Percentiles rank a stretch among this genome's conserved stretches.
Conservation (phyloP, 2,888 invertebrate species). For the Megaustenia siamemsis region DNA sequence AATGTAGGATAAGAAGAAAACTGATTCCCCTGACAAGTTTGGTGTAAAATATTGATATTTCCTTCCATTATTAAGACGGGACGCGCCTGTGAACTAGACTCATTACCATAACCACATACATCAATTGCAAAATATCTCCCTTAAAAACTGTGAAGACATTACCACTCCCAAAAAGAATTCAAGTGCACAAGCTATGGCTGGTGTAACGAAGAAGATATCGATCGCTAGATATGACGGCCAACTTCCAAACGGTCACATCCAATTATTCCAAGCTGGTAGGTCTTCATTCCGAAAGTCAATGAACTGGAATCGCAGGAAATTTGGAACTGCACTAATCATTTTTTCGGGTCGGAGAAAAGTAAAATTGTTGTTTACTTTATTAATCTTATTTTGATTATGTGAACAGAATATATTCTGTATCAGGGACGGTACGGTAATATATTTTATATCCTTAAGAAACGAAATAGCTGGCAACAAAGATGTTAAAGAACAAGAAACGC, state of each 20-base stretch:
- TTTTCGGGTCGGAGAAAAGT: too few species aligned
- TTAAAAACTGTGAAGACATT: background rate
- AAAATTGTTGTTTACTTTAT: too few species aligned
- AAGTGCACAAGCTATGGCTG: too few species aligned
- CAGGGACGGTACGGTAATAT: too few species aligned
- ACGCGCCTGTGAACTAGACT: background rate
- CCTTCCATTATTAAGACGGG: background rate
- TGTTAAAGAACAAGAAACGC: too few species aligned
- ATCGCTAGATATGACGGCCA: background rate
- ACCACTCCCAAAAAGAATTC: background rate
- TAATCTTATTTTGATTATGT: too few species aligned
- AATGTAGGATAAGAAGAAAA: background rate
- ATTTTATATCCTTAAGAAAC: too few species aligned
- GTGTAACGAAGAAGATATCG: conserved; percentile 5
- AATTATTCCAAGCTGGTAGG: conserved; percentile 10
- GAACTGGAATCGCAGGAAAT: background rate
- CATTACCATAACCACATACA: background rate
- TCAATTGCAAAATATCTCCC: background rate
- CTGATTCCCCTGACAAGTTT: background rate
- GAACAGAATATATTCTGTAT: too few species aligned
- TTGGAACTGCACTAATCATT: background rate
- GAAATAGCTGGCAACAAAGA: too few species aligned
- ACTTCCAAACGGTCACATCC: conserved; percentile 15
- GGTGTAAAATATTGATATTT: background rate
- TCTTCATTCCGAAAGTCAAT: conserved; percentile 6